A percentile compares a stretch with the other conserved stretches of the same genome.
phyloP scores from a whole-genome alignment of 2,113 vertebrate species.

The Bucco capensis region DNA sequence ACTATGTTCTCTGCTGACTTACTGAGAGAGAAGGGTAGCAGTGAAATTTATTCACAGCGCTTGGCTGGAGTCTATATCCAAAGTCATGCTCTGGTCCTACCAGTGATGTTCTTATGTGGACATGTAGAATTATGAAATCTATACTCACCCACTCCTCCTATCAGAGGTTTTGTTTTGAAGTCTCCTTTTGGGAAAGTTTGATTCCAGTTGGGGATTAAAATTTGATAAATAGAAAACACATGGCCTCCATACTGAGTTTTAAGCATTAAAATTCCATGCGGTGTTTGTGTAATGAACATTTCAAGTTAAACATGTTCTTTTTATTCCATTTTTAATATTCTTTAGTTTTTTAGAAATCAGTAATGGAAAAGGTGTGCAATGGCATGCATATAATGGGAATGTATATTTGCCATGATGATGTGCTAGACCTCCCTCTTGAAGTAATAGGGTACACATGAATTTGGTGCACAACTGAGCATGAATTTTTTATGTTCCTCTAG shows the following conservation, averaged over 20 bases:
- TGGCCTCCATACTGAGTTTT: neutral
- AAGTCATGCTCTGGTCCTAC: neutral
- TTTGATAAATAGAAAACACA: neutral
- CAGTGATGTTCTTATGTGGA: neutral
- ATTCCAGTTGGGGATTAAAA: neutral
- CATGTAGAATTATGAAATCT: neutral
- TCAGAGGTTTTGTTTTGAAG: neutral
- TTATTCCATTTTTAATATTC: neutral
- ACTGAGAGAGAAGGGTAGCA: neutral
- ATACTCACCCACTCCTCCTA: neutral
- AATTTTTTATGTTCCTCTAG: neutral
- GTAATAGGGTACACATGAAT: neutral
- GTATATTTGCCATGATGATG: neutral
- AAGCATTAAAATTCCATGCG: neutral
- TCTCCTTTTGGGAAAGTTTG: neutral
- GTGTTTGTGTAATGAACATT: neutral
- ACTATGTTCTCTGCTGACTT: neutral
- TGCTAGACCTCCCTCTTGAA: neutral
- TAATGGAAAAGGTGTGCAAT: neutral
- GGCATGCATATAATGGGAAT: neutral
- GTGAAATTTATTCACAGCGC: neutral
- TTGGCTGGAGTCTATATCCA: neutral
- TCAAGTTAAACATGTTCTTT: neutral
- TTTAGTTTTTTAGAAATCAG: neutral
- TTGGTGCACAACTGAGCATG: neutral